Evolutionary conservation across 1,140 invertebrate genomes (phyloP), one percentile per base, ranked within the genome.

Genomic region (Drosophila orena): DNA sequence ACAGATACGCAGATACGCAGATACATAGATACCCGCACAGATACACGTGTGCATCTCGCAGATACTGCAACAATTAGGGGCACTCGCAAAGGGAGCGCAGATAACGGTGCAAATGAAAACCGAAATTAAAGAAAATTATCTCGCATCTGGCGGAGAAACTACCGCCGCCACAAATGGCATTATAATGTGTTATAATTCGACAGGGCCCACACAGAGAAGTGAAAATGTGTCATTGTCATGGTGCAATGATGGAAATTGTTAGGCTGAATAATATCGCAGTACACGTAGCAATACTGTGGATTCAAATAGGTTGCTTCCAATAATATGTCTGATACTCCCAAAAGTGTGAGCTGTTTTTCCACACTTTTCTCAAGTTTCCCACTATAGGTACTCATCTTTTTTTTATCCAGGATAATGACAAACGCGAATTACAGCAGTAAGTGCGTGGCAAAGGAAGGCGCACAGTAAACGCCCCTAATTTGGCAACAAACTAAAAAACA

Each of bases 131-230:
- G 62, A 77, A 85, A 86, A 86, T 81, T 68, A 66, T 61, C 66
- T 53, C 62, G 65, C 64, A 72, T 66, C 77, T 68, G 64, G 15
- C 40, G n/a, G 40, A 42, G 40, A 42, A 42, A 42, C 42, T 61
- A 68, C 40, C 46, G 53, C 47, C 52, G 40, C 60, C 71, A 60
- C 73, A 84, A 84, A 84, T 72, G 80, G 61, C 65, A 79, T 79
- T 79, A 83, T 84, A 83, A 84, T 84, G 65, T 69, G 75, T 66
- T 71, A 79, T 83, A 79, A 83, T 83, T 84, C 77, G 59, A 68
- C 44, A 46, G 76, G 44, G 52, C 64, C 54, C 43, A 24, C 24
- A 46, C 66, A 15, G 40, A 10, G 17, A 55, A 50, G 7, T 0
- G 42, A 54, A 70, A 47, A 59, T 59, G 54, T 58, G 37, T 17